Evolutionary conservation across 2,113 vertebrate genomes (phyloP).

Genomic region (Gymnocephalus cernua): DNA sequence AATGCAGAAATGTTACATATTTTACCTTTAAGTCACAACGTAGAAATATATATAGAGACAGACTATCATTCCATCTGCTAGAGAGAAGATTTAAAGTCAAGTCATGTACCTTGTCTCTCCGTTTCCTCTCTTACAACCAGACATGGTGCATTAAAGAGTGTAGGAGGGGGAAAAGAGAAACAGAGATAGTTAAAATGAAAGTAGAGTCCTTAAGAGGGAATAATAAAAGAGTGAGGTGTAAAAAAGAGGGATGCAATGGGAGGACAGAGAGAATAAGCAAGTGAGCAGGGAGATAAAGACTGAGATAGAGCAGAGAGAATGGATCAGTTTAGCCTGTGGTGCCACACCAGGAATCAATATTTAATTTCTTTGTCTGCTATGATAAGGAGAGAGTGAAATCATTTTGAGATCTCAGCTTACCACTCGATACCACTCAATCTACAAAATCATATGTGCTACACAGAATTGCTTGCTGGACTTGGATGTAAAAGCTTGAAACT

Average conservation of each 20-base stretch:
- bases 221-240: conserved; percentile 42
- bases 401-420: conserved; percentile 73
- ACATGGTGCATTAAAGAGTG: conserved; percentile 33
- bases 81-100: conserved; percentile 47
- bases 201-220: conserved; percentile 38
- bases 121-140: conserved; percentile 38
- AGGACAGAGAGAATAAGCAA: conserved; percentile 51
- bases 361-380: conserved; percentile 84
- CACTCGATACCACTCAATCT: conserved; percentile 53
- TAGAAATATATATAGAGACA: conserved; percentile 22
- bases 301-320: conserved; percentile 61
- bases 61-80: conserved; percentile 32
- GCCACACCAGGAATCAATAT: conserved; percentile 80
- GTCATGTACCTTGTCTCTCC: conserved; percentile 10
- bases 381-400: conserved; percentile 79
- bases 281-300: conserved; percentile 30
- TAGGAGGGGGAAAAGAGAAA: conserved; percentile 13
- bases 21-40: conserved; percentile 27
- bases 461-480: conserved; percentile 26
- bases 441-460: conserved; percentile 50
- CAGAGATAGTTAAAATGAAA: conserved; percentile 38
- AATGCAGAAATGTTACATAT: too few species aligned
- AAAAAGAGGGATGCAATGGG: conserved; percentile 19
- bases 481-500: conserved; percentile 23
- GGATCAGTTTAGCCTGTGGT: conserved; percentile 66